Evolutionary conservation across 2,888 invertebrate genomes (phyloP).

Genomic region (Chaetoderma sp.): DNA sequence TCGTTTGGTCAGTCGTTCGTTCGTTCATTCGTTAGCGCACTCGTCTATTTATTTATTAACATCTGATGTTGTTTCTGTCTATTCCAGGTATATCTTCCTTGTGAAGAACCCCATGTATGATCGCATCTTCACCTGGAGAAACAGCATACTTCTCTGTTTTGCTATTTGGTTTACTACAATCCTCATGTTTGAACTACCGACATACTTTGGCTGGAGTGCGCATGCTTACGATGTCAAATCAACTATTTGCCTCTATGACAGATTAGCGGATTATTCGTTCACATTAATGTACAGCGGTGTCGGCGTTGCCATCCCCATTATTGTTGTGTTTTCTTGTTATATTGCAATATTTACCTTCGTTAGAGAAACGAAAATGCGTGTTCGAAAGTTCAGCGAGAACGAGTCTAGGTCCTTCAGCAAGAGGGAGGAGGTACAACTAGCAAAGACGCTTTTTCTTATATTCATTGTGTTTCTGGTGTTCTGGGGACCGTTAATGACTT

Average conservation of each 20-base stretch:
- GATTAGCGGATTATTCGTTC: conserved; percentile 43
- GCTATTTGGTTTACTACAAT: conserved; percentile 40
- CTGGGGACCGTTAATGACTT: conserved; percentile 45
- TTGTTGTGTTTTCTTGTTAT: conserved; percentile 40
- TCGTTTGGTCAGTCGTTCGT: no score
- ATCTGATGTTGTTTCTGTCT: no score
- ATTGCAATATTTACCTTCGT: conserved; percentile 38
- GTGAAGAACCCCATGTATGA: conserved; percentile 41
- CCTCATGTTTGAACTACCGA: conserved; percentile 45
- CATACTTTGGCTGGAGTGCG: conserved; percentile 49
- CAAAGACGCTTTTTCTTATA: conserved; percentile 46
- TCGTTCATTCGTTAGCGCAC: no score
- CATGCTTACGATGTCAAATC: conserved; percentile 49
- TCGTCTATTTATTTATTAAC: no score
- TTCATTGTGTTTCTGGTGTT: conserved; percentile 46
- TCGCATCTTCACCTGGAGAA: conserved; percentile 39
- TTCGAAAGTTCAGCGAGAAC: conserved; percentile 16
- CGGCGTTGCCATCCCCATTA: conserved; percentile 42
- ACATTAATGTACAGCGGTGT: conserved; percentile 42
- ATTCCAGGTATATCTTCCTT: conserved; percentile 38
- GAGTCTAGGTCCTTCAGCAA: conserved; percentile 8
- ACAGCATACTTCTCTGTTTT: conserved; percentile 39
- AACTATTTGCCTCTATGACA: conserved; percentile 49
- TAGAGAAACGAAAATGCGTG: conserved; percentile 18
- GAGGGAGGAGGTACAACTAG: conserved; percentile 42